Evolutionary conservation across 2,797 vertebrate genomes (phyloP).

Genomic region (Mormyrus hasselquistii): DNA sequence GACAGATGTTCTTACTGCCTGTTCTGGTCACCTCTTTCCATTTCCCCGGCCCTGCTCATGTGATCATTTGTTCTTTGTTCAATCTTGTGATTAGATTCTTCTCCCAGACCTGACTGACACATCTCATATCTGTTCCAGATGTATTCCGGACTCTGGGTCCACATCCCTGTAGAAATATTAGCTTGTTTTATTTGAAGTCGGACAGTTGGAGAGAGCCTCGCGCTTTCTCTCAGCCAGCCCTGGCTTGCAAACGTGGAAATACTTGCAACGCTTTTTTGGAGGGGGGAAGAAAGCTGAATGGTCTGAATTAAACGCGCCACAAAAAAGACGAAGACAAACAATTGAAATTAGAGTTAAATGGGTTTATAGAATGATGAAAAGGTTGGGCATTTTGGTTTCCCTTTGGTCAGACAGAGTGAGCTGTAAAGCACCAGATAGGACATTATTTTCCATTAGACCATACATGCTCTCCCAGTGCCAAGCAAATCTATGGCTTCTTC

Average conservation of each 20-base stretch:
- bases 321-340: constrained; percentile 12
- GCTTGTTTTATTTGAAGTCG: constrained; percentile 30
- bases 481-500: background rate
- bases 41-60: background rate
- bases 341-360: constrained; percentile 10
- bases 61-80: constrained; percentile 19
- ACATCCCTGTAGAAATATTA: constrained; percentile 25
- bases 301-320: constrained; percentile 32
- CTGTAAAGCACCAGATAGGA: background rate
- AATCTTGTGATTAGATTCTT: constrained; percentile 25
- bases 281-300: constrained; percentile 14
- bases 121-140: constrained; percentile 28
- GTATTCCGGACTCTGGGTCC: constrained; percentile 22
- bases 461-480: background rate
- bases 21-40: background rate
- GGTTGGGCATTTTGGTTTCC: background rate
- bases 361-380: background rate
- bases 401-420: background rate
- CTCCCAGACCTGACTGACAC: constrained; percentile 22
- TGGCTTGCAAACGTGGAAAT: constrained; percentile 38
- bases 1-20: constrained; percentile 12
- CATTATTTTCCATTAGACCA: background rate
- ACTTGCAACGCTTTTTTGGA: constrained; percentile 32
- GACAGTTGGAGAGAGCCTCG: constrained; percentile 28
- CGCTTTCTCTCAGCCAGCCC: constrained; percentile 25